Conservation (phyloP, 2,113 vertebrate genomes). For the Polypterus bichir region DNA sequence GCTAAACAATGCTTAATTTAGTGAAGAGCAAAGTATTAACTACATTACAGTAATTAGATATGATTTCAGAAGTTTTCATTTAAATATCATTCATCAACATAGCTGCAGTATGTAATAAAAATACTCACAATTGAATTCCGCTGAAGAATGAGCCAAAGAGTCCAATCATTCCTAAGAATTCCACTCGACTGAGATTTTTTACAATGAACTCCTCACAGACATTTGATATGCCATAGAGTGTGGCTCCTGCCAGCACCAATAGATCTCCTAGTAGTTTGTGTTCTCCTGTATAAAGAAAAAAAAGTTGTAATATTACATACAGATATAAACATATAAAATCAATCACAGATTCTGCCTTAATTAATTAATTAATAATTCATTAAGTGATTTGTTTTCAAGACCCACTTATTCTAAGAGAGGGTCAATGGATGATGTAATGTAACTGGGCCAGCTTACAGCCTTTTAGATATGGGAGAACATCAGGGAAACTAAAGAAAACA, state of each 20-base stretch:
- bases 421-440: too few relatives aligned
- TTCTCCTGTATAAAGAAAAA: conserved; percentile 51
- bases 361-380: too few relatives aligned
- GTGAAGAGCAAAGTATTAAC: too few relatives aligned
- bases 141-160: conserved; percentile 95
- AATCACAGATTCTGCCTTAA: background rate
- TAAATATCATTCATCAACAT: too few relatives aligned
- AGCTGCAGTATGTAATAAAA: background rate
- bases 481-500: too few relatives aligned
- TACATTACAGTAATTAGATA: too few relatives aligned
- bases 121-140: conserved; percentile 88
- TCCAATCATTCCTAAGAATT: conserved; percentile 90
- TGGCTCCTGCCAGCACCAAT: conserved; percentile 78
- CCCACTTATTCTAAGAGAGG: background rate
- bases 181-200: conserved; percentile 79
- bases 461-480: too few relatives aligned
- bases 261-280: conserved; percentile 86
- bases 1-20: too few relatives aligned
- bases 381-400: too few relatives aligned
- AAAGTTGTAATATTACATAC: background rate
- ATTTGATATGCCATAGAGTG: conserved; percentile 76
- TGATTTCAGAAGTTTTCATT: too few relatives aligned
- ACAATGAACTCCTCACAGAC: conserved; percentile 91
- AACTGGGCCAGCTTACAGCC: too few relatives aligned
- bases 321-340: background rate